Base-by-base conservation (phyloP, 2,113 vertebrate genomes). In the Passer montanus region DNA sequence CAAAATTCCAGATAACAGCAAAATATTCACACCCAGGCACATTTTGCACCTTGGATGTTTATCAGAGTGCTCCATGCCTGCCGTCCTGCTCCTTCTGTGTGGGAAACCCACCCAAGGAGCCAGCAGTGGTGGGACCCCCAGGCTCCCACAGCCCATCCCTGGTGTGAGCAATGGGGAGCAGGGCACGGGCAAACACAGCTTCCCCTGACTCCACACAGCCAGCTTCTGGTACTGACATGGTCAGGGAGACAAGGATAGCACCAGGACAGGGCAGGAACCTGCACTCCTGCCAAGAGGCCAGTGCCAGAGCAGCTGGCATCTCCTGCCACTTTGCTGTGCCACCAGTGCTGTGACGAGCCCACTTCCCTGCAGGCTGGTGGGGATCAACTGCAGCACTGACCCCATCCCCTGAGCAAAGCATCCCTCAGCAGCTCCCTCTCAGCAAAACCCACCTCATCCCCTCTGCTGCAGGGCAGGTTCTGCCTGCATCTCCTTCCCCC, bases 81-180 rank as follows among this genome's bases (percentile, higher is more conserved):
- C 10, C 35, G 26, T 72, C 28, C 49, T 69, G 50, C 30, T 31
- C 33, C 13, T 43, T 37, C 43, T 59, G 56, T 10, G 0, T 23
- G 26, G 22, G 63, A 90, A 83, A n/a, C 1, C 24, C 60, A 49
- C 7, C 17, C 23, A 46, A 39, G 41, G 35, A 75, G 10, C 3
- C 28, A 35, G 44, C 47, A 52, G 1, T 0, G 58, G 49, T 37
- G 58, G 30, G 31, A 85, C 44, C 10, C 2, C 0, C 43, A 55
- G 55, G 33, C 11, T 82, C 31, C 41, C 69, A 16, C 39, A 89
- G 70, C 52, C 53, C 2, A 0, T 52, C 19, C 39, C 53, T 4
- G 0, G 7, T 1, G 1, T 0, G 2, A 15, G 20, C 39, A 59
- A 44, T 5, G 7, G 3, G 4, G 9, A 63, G 58, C 37, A 66